Evolutionary conservation across 2,797 vertebrate genomes (phyloP).

Genomic region (Oryzias sinensis): DNA sequence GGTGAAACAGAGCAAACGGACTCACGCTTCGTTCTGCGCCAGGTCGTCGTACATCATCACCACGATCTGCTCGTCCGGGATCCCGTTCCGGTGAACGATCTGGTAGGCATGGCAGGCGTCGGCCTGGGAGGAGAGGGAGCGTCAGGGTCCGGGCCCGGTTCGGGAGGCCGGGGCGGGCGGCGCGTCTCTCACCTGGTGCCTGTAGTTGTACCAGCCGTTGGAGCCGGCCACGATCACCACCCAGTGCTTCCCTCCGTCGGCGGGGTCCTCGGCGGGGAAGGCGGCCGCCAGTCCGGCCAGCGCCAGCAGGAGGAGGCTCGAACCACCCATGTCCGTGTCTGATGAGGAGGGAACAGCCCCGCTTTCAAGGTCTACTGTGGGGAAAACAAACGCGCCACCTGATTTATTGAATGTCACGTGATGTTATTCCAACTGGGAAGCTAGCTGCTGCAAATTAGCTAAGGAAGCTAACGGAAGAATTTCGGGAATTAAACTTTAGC

Average conservation of each 20-base stretch:
- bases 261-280: slow-evolving; percentile 64
- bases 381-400: too few relatives aligned
- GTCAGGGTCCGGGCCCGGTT: background rate
- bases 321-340: slow-evolving; percentile 65
- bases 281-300: slow-evolving; percentile 64
- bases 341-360: background rate
- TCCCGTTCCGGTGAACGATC: slow-evolving; percentile 91
- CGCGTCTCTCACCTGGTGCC: slow-evolving; percentile 87
- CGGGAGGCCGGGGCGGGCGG: background rate
- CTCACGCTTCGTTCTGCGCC: slow-evolving; percentile 85
- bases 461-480: too few relatives aligned
- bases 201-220: slow-evolving; percentile 93
- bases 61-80: slow-evolving; percentile 93
- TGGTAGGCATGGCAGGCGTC: slow-evolving; percentile 96
- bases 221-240: slow-evolving; percentile 94
- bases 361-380: too few relatives aligned
- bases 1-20: slow-evolving; percentile 31
- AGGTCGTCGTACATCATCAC: slow-evolving; percentile 99
- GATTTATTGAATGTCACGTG: too few relatives aligned
- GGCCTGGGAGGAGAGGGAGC: slow-evolving; percentile 74
- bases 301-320: slow-evolving; percentile 37
- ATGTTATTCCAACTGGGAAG: too few relatives aligned
- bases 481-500: too few relatives aligned
- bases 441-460: too few relatives aligned
- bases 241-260: slow-evolving; percentile 87